Evolutionary conservation across 2,888 invertebrate genomes (phyloP).

Genomic region (Smittia sp.): DNA sequence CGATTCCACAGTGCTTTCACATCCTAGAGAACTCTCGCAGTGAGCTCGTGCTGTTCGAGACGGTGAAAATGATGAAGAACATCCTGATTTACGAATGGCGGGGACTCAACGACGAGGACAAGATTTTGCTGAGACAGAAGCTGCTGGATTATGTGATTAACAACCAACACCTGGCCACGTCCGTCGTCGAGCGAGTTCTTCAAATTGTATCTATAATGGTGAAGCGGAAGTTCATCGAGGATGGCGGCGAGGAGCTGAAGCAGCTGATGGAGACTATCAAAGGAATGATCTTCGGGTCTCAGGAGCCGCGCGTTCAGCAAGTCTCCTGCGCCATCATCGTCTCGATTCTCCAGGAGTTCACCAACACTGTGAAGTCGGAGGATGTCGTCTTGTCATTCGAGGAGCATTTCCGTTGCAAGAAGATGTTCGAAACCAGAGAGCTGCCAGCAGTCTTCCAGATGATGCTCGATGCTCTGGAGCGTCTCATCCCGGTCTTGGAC

Average conservation of each 20-base stretch:
- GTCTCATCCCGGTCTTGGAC: slow-evolving; percentile 47
- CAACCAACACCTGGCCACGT: slow-evolving; percentile 64
- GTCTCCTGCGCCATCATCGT: slow-evolving; percentile 82
- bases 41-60: slow-evolving; percentile 84
- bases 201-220: slow-evolving; percentile 83
- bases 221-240: slow-evolving; percentile 77
- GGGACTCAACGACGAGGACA: slow-evolving; percentile 65
- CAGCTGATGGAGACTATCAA: slow-evolving; percentile 71
- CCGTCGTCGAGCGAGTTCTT: slow-evolving; percentile 55
- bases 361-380: slow-evolving; percentile 77
- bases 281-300: slow-evolving; percentile 59
- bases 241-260: slow-evolving; percentile 65
- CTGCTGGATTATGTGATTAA: slow-evolving; percentile 73
- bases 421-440: slow-evolving; percentile 77
- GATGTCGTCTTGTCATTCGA: slow-evolving; percentile 88
- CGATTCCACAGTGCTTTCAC: slow-evolving; percentile 49
- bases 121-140: slow-evolving; percentile 71
- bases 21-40: slow-evolving; percentile 70
- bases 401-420: slow-evolving; percentile 78
- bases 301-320: slow-evolving; percentile 64
- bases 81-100: slow-evolving; percentile 84
- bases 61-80: slow-evolving; percentile 76
- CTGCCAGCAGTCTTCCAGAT: slow-evolving; percentile 74
- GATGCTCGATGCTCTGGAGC: slow-evolving; percentile 48
- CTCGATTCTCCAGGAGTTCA: slow-evolving; percentile 84